phyloP scores from a whole-genome alignment of 2,113 vertebrate genomes.

The Lynx canadensis region DNA sequence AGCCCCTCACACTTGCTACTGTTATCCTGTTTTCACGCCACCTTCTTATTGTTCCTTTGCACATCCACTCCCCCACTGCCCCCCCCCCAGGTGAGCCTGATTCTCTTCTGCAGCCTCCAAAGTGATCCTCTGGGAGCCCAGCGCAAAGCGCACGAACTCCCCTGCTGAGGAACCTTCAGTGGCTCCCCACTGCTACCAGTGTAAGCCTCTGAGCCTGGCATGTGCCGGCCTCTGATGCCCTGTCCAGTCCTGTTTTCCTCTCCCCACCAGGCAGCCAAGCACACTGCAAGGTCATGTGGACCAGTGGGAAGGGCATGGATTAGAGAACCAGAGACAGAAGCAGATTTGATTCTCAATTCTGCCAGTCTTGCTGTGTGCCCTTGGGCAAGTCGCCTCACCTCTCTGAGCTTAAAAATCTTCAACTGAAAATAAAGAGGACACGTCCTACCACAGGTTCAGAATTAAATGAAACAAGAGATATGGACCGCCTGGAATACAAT shows the following conservation, averaged over 20 bases:
- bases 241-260: not conserved
- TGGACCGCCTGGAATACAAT: not conserved
- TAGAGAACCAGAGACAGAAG: not conserved
- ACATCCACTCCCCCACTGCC: not conserved
- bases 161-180: not conserved
- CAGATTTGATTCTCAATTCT: not conserved
- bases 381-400: not conserved
- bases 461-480: not conserved
- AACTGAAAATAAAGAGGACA: not conserved
- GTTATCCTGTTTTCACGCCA: no score
- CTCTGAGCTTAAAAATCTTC: conserved; percentile 53
- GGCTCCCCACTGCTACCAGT: not conserved
- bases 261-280: not conserved
- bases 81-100: not conserved
- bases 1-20: not conserved
- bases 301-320: not conserved
- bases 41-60: not conserved
- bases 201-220: not conserved
- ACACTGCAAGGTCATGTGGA: not conserved
- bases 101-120: not conserved
- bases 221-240: not conserved
- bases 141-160: not conserved
- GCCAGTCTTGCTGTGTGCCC: not conserved
- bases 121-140: not conserved
- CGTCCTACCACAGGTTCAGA: not conserved